These are phyloP conservation scores for Drosophila auraria DNA, from an alignment of 1,140 invertebrate genomes.

Conservation along the genomic window DNA sequence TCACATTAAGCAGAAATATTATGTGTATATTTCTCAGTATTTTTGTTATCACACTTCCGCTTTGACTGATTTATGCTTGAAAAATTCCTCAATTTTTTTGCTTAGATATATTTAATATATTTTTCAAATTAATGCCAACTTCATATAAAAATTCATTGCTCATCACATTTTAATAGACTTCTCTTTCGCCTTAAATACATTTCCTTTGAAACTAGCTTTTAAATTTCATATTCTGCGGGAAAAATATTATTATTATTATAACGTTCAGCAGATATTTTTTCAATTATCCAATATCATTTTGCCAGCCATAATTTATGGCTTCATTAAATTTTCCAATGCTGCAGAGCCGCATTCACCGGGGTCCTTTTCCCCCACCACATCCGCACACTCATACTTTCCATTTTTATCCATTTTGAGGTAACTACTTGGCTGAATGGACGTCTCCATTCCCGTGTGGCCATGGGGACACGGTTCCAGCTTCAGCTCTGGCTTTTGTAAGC, in stretches of 20 bases:
- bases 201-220: neutral
- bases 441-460: conserved; percentile 38
- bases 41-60: neutral
- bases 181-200: neutral
- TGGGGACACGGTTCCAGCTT: conserved; percentile 17
- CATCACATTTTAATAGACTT: neutral
- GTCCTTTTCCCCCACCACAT: conserved; percentile 3
- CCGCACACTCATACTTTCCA: conserved; percentile 5
- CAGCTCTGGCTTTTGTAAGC: conserved; percentile 52
- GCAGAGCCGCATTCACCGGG: conserved; percentile 2
- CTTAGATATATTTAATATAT: neutral
- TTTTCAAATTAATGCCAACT: neutral
- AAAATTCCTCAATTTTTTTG: neutral
- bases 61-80: neutral
- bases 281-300: conserved; percentile 53
- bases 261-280: conserved; percentile 18
- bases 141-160: neutral
- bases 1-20: neutral
- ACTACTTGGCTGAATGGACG: conserved; percentile 52
- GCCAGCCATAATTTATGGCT: conserved; percentile 54
- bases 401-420: conserved; percentile 40
- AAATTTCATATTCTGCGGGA: neutral
- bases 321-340: conserved; percentile 53
- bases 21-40: neutral
- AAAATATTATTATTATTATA: conserved; percentile 6